These are phyloP conservation scores for Drosophila cracens DNA, from an alignment of 2,888 invertebrate genomes.

Conservation along the genomic window DNA sequence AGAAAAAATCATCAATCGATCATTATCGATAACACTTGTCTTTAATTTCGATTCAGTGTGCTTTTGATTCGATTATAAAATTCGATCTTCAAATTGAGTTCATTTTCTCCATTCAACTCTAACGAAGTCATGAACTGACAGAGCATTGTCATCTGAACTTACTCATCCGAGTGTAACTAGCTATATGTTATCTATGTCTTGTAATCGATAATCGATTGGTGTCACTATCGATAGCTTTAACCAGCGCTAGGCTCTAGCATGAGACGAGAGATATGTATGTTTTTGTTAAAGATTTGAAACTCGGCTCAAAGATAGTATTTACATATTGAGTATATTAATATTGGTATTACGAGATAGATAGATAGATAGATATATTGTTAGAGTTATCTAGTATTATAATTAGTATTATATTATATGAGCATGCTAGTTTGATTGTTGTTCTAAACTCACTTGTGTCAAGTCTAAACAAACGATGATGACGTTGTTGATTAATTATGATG, in stretches of 20 bases:
- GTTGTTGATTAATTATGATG: slow-evolving; percentile 73
- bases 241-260: slow-evolving; percentile 5
- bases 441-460: slow-evolving; percentile 77
- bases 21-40: neutral
- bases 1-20: too few species aligned
- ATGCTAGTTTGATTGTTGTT: slow-evolving; percentile 51
- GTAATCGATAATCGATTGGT: slow-evolving; percentile 4
- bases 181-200: neutral
- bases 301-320: neutral
- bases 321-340: neutral
- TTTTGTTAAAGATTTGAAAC: neutral
- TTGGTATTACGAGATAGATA: neutral
- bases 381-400: slow-evolving; percentile 1
- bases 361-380: neutral
- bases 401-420: slow-evolving; percentile 26
- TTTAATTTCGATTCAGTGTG: neutral
- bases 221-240: slow-evolving; percentile 5
- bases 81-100: neutral
- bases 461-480: slow-evolving; percentile 80
- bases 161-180: neutral
- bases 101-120: neutral
- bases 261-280: neutral
- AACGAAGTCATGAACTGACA: neutral
- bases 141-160: neutral
- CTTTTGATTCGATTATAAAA: neutral